phyloP scores from a whole-genome alignment of 1,140 invertebrate genomes.

The Musca vetustissima region DNA sequence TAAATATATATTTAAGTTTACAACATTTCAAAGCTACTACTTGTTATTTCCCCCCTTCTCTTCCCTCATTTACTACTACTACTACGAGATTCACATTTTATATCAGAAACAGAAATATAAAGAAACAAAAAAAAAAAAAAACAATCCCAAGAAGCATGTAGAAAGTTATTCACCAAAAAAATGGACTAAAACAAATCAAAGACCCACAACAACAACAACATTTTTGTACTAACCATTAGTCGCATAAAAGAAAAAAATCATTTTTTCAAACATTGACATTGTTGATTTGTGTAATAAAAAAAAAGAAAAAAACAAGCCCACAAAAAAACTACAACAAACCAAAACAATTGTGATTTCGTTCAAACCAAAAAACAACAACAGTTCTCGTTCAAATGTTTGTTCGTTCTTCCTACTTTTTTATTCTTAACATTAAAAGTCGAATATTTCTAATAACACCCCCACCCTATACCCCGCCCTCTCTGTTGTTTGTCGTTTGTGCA shows the following conservation, averaged over 20 bases:
- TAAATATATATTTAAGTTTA: not conserved
- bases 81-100: no score
- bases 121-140: conserved; percentile 17
- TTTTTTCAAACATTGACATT: not conserved
- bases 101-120: conserved; percentile 5
- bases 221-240: not conserved
- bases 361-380: not conserved
- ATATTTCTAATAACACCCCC: not conserved
- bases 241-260: not conserved
- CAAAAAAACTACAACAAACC: not conserved
- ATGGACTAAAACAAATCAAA: not conserved
- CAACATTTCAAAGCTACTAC: not conserved
- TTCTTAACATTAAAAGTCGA: conserved; percentile 1
- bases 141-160: conserved; percentile 23
- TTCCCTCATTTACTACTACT: conserved; percentile 1
- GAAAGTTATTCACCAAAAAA: conserved; percentile 16
- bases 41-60: conserved; percentile 4
- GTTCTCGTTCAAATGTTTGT: conserved; percentile 22
- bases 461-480: not conserved
- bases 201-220: conserved; percentile 11
- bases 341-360: not conserved
- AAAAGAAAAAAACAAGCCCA: no score
- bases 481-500: conserved; percentile 7
- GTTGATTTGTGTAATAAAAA: not conserved
- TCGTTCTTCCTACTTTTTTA: conserved; percentile 2